Percentiles rank a stretch among this genome's conserved stretches.
Conservation (phyloP, 2,797 vertebrate species). For the Acestrorhynchus altus region DNA sequence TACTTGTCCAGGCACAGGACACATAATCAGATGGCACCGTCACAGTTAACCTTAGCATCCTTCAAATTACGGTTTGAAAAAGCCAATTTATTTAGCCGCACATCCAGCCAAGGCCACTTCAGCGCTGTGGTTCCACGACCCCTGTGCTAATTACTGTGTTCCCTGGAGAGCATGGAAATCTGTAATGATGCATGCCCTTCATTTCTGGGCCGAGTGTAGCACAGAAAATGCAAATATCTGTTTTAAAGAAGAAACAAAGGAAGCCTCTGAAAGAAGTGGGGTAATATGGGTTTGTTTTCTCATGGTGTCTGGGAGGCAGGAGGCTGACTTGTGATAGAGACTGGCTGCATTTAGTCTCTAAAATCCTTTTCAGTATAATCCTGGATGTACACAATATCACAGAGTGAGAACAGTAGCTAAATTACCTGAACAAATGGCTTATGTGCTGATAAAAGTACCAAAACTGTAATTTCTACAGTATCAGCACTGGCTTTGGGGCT, state of each 20-base stretch:
- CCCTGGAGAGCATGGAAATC: background rate
- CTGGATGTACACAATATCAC: conserved; percentile 1
- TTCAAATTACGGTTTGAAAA: background rate
- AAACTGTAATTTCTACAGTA: no score
- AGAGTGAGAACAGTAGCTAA: background rate
- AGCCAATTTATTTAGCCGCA: conserved; percentile 13
- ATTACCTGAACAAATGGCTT: no score
- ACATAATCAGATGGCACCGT: background rate
- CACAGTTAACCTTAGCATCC: background rate
- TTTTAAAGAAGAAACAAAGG: background rate
- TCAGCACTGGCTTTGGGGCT: no score
- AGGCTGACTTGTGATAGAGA: background rate
- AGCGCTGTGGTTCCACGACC: background rate
- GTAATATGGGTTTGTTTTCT: background rate
- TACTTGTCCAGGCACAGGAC: background rate
- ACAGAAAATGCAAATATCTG: background rate
- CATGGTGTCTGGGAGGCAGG: background rate
- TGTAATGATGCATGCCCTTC: background rate
- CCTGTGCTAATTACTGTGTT: background rate
- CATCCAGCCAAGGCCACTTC: conserved; percentile 2
- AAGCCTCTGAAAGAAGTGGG: background rate
- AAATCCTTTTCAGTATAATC: background rate
- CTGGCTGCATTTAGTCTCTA: background rate
- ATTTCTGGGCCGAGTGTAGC: background rate
- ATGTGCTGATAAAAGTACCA: no score